These are phyloP conservation scores for Penaeus vannamei DNA, from an alignment of 1,140 invertebrate species.

Conservation along the genomic window DNA sequence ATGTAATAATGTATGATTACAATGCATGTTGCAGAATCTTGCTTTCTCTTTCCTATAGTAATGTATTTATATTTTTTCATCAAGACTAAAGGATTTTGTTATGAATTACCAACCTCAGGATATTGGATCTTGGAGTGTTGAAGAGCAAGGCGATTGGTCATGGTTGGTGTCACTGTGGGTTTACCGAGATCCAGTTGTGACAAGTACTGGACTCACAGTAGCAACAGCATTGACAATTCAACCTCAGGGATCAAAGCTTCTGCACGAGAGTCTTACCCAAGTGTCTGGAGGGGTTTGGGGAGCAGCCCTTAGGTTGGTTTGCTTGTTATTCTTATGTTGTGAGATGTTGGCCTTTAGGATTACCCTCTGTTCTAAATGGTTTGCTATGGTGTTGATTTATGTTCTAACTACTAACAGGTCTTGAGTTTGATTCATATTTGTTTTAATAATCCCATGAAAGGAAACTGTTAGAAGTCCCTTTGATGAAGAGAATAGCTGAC, in stretches of 20 bases:
- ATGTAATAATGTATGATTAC: not conserved
- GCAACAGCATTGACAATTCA: conserved; percentile 35
- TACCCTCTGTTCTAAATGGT: not conserved
- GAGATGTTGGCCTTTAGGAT: not conserved
- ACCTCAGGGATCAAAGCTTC: not conserved
- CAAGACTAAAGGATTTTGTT: no score
- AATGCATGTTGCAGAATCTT: not conserved
- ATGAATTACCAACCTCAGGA: no score
- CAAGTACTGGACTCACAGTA: conserved; percentile 38
- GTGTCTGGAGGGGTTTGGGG: conserved; percentile 56
- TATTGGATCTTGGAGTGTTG: not conserved
- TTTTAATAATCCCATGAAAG: no score
- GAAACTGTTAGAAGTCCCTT: no score
- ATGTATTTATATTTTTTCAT: no score
- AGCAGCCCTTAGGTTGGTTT: conserved; percentile 54
- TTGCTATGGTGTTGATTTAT: no score
- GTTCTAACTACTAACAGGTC: no score
- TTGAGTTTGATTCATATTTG: no score
- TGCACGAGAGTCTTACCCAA: conserved; percentile 43
- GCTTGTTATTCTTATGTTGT: not conserved
- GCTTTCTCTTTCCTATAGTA: not conserved
- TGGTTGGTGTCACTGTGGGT: conserved; percentile 61
- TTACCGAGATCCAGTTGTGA: conserved; percentile 39
- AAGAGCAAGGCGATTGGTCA: not conserved
- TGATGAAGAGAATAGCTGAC: no score